Base-by-base conservation (phyloP, 1,140 invertebrate genomes). In the Drosophila ironensis region DNA sequence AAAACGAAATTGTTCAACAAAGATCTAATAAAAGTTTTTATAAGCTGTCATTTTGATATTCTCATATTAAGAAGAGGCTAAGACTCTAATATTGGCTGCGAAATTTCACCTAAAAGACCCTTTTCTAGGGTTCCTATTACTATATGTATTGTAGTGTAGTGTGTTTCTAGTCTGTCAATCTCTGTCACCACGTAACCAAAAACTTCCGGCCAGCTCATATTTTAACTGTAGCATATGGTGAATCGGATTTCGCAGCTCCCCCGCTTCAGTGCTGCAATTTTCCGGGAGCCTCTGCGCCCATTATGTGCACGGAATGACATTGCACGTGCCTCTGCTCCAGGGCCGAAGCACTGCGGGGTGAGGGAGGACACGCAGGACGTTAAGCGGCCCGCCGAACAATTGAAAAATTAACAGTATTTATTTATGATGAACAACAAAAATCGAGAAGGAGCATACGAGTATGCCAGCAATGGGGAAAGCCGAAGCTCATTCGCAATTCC, bases 381-480 rank as follows among this genome's bases (percentile, higher is more conserved):
- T 76, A 82, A 82, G 71, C 69, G 78, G 37, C 63, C 56, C 41
- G 24, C 16, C 40, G 70, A 52, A 86, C 78, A 84, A 84, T 84
- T 84, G 78, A 84, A 84, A 84, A 86, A 84, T 84, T 84, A 84
- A 84, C 80, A 84, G 80, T 86, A 86, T 84, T 84, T 84, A 84
- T 86, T 86, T 86, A 84, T 86, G 78, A 70, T 66, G 73, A 70
- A 78, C 69, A 73, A 73, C 42, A 57, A 42, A 47, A 48, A 22
- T 25, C 25, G 17, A 14, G 7, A 6, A 4, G 1, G n/a, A 4
- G 11, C 2, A 37, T 1, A 22, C 5, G 16, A 8, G 33, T 1
- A 16, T 37, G 33, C 14, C 14, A 37, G 33, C 14, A 16, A 14
- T 14, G 14, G 11, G 2, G 28, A 3, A 1, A 24, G 25, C 12